These are phyloP conservation scores for Campoplex nolae DNA, from an alignment of 2,888 invertebrate genomes.

Conservation along the genomic window DNA sequence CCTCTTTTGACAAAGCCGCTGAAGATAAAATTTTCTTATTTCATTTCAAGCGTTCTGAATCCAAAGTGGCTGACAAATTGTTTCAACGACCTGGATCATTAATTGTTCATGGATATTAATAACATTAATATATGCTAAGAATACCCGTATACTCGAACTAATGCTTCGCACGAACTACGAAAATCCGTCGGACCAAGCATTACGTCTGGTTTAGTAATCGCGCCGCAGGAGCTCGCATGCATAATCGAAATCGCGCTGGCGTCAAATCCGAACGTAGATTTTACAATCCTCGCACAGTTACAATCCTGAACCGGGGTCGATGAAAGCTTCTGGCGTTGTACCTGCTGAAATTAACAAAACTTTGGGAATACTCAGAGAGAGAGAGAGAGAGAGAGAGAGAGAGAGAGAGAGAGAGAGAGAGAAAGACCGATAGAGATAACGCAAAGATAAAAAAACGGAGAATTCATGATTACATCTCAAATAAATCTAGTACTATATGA, in stretches of 20 bases:
- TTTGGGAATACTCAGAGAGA: neutral
- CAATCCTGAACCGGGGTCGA: neutral
- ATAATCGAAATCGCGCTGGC: conserved; percentile 61
- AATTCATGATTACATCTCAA: conserved; percentile 37
- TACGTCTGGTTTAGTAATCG: conserved; percentile 28
- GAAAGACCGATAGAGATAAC: neutral
- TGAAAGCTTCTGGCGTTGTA: conserved; percentile 24
- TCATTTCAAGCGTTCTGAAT: neutral
- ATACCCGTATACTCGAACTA: neutral
- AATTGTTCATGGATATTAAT: neutral
- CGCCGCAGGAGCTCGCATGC: conserved; percentile 38
- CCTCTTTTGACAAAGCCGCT: neutral
- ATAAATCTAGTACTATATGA: conserved; percentile 16
- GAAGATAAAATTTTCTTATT: neutral
- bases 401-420: neutral
- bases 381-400: neutral
- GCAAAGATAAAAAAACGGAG: conserved; percentile 29
- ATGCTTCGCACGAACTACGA: conserved; percentile 35
- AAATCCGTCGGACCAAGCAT: conserved; percentile 36
- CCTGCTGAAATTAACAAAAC: conserved; percentile 53
- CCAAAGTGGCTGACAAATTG: neutral
- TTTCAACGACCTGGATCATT: neutral
- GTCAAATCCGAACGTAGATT: conserved; percentile 57
- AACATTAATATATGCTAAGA: neutral
- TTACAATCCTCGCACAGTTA: conserved; percentile 29